phyloP scores from a whole-genome alignment of 2,113 vertebrate species.

The Peromyscus californicus region DNA sequence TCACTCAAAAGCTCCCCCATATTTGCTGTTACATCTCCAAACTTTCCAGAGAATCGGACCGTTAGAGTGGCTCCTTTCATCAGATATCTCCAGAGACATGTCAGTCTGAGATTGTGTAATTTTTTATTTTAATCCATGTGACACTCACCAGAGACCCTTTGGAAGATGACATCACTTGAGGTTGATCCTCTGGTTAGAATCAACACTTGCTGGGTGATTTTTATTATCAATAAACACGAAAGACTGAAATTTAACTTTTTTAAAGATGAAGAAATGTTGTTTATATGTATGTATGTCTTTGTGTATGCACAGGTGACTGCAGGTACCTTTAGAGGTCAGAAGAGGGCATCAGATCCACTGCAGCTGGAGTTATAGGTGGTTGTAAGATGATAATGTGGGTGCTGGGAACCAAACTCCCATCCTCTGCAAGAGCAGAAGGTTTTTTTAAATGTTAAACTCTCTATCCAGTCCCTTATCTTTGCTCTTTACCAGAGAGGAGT shows the following conservation, averaged over 20 bases:
- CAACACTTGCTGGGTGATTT: background rate
- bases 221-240: conserved; percentile 41
- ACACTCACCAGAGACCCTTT: background rate
- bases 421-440: background rate
- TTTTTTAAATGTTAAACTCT: background rate
- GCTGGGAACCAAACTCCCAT: background rate
- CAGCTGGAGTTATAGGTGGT: too few relatives aligned
- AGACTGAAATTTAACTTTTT: background rate
- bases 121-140: background rate
- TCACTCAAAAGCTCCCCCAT: conserved; percentile 9
- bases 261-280: background rate
- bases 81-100: conserved; percentile 35
- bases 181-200: conserved; percentile 7
- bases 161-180: background rate
- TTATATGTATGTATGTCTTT: background rate
- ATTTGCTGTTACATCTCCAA: conserved; percentile 67
- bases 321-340: background rate
- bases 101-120: background rate
- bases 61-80: conserved; percentile 52
- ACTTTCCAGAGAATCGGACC: conserved; percentile 30
- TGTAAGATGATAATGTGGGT: background rate
- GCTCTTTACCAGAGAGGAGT: background rate
- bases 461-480: background rate
- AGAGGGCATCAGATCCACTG: background rate
- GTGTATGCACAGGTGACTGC: background rate